Evolutionary conservation across 2,113 vertebrate species (phyloP).

Genomic region (Lepisosteus oculatus): DNA sequence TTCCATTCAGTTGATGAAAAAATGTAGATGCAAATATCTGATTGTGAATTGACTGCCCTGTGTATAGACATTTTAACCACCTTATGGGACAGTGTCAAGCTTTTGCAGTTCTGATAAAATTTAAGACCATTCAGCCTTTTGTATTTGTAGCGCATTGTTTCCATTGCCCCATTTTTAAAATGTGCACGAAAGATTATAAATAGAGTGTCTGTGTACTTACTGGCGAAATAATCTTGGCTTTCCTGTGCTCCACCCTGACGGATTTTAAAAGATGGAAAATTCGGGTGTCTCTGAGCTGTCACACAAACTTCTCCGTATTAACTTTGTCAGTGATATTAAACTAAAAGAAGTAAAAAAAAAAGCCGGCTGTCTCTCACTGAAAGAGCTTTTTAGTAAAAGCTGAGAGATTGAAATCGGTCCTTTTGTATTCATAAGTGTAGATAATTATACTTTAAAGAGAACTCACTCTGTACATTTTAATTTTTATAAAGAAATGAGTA

Average conservation of each 20-base stretch:
- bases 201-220: background rate
- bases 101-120: too few relatives aligned
- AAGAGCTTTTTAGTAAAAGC: slow-evolving; percentile 76
- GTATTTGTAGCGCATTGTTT: background rate
- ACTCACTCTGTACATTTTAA: slow-evolving; percentile 88
- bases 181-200: background rate
- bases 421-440: slow-evolving; percentile 84
- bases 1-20: too few relatives aligned
- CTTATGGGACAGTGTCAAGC: too few relatives aligned
- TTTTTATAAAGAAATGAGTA: slow-evolving; percentile 90
- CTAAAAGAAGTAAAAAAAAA: slow-evolving; percentile 21
- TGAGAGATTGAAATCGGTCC: slow-evolving; percentile 81
- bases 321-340: slow-evolving; percentile 55
- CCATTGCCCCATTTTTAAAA: background rate
- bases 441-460: slow-evolving; percentile 91
- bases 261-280: slow-evolving; percentile 24
- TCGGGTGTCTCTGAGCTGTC: slow-evolving; percentile 69
- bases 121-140: too few relatives aligned
- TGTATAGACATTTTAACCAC: too few relatives aligned
- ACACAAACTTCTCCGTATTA: slow-evolving; percentile 60
- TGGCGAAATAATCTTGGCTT: background rate
- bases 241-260: background rate
- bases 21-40: too few relatives aligned
- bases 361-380: slow-evolving; percentile 69
- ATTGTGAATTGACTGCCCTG: too few relatives aligned